Conservation (phyloP, 2,797 vertebrate species). For the Syngnathus acus region DNA sequence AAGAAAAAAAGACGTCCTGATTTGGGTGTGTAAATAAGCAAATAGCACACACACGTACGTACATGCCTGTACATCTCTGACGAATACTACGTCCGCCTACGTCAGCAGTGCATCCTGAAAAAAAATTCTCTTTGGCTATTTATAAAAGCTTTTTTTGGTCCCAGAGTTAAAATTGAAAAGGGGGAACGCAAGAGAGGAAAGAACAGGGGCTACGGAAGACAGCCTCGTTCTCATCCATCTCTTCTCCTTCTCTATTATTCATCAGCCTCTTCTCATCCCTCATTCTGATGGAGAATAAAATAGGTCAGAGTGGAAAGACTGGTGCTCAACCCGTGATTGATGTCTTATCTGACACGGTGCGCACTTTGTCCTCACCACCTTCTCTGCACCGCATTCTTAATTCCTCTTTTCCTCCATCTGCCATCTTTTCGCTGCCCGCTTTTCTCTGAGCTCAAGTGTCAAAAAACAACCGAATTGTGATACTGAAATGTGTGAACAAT, state of each 20-base stretch:
- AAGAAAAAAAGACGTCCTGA: too few species aligned
- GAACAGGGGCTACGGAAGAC: constrained; percentile 21
- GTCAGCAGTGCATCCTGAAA: constrained; percentile 36
- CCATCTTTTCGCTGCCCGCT: neutral
- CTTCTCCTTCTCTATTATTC: constrained; percentile 63
- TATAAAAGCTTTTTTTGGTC: constrained; percentile 49
- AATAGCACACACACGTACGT: too few species aligned
- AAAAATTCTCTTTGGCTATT: constrained; percentile 54
- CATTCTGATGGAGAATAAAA: constrained; percentile 58
- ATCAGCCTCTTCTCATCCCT: constrained; percentile 50
- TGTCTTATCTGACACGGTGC: constrained; percentile 42
- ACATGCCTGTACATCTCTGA: neutral
- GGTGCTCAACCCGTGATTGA: constrained; percentile 37
- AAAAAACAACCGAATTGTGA: neutral
- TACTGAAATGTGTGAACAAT: neutral
- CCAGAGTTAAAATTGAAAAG: constrained; percentile 30
- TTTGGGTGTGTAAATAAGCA: too few species aligned
- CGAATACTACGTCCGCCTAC: constrained; percentile 8
- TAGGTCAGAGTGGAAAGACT: constrained; percentile 53
- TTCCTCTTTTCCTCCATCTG: constrained; percentile 6
- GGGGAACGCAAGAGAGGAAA: constrained; percentile 12
- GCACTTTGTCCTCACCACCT: constrained; percentile 17
- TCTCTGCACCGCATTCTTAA: constrained; percentile 6
- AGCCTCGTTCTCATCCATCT: constrained; percentile 60
- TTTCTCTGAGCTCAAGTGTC: neutral